These are phyloP conservation scores for Hippasteria phrygiana DNA, from an alignment of 53 echinoderm and acorn worm species.

Conservation along the genomic window DNA sequence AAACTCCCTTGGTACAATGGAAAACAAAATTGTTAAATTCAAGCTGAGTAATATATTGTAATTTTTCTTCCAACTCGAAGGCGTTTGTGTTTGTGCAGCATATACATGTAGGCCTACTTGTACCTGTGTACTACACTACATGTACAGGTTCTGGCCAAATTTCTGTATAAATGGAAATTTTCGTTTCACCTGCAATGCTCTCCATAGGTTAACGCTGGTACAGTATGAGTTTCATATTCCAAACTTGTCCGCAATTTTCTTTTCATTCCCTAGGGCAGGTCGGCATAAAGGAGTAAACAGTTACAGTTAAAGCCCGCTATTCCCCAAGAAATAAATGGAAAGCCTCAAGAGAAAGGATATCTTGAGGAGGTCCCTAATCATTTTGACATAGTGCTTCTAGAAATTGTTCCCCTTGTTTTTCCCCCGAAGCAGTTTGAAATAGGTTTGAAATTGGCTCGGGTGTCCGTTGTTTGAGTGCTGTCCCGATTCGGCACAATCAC, in stretches of 20 bases:
- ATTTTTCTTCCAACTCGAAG: no score
- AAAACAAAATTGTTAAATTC: no score
- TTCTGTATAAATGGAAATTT: slow-evolving; percentile 12
- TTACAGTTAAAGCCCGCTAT: slow-evolving; percentile 13
- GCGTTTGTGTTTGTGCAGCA: no score
- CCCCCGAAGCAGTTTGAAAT: slow-evolving; percentile 61
- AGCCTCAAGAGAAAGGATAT: slow-evolving; percentile 30
- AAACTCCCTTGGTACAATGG: no score
- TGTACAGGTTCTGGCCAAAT: background rate
- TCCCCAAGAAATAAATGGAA: slow-evolving; percentile 20
- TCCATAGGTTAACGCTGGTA: background rate
- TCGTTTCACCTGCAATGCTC: background rate
- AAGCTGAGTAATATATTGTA: no score
- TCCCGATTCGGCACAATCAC: slow-evolving; percentile 62
- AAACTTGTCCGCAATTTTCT: slow-evolving; percentile 49
- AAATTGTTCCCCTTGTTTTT: slow-evolving; percentile 63
- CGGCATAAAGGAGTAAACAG: slow-evolving; percentile 3
- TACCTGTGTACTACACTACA: no score
- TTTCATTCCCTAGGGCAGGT: slow-evolving; percentile 9
- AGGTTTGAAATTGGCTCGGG: slow-evolving; percentile 66
- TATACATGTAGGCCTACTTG: no score
- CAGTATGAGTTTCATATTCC: slow-evolving; percentile 59
- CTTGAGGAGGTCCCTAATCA: slow-evolving; percentile 61
- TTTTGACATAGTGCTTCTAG: slow-evolving; percentile 66
- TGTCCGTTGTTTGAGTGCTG: slow-evolving; percentile 47